Conservation (phyloP, 2,797 vertebrate species). For the Leptatherina wallacei region DNA sequence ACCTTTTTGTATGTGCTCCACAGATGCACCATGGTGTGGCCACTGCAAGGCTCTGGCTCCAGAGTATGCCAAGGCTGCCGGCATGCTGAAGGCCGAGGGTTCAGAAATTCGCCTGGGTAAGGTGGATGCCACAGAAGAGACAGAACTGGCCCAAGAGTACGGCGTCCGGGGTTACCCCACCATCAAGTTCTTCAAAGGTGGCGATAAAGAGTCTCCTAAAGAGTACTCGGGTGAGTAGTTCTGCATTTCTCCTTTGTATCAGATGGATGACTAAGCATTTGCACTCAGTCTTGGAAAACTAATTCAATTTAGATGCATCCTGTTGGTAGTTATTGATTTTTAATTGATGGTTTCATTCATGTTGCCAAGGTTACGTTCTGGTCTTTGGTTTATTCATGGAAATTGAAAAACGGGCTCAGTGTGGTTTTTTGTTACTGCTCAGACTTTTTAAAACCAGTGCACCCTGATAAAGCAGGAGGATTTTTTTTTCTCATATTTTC, state of each 20-base stretch:
- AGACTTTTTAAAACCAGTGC: neutral
- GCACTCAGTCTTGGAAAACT: neutral
- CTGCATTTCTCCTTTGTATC: neutral
- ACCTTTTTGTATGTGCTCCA: slow-evolving; percentile 48
- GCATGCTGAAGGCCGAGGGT: slow-evolving; percentile 88
- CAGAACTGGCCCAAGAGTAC: slow-evolving; percentile 92
- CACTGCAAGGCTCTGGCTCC: slow-evolving; percentile 97
- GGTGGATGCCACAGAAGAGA: slow-evolving; percentile 96
- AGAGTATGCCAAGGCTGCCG: slow-evolving; percentile 93
- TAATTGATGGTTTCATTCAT: neutral
- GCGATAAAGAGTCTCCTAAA: slow-evolving; percentile 89
- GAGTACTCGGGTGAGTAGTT: slow-evolving; percentile 94
- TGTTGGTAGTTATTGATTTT: neutral
- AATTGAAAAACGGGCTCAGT: neutral
- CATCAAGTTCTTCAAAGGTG: slow-evolving; percentile 97
- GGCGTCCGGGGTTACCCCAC: slow-evolving; percentile 96
- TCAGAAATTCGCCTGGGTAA: slow-evolving; percentile 91
- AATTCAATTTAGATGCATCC: neutral
- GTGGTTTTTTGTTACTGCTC: neutral
- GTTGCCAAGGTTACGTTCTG: neutral
- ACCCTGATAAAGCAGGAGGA: neutral
- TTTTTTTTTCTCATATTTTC: neutral
- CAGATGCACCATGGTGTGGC: slow-evolving; percentile 99
- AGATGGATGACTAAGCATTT: neutral
- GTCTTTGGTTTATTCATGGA: neutral